phyloP scores from a whole-genome alignment of 2,888 invertebrate genomes.

The Aphidius colemani region DNA sequence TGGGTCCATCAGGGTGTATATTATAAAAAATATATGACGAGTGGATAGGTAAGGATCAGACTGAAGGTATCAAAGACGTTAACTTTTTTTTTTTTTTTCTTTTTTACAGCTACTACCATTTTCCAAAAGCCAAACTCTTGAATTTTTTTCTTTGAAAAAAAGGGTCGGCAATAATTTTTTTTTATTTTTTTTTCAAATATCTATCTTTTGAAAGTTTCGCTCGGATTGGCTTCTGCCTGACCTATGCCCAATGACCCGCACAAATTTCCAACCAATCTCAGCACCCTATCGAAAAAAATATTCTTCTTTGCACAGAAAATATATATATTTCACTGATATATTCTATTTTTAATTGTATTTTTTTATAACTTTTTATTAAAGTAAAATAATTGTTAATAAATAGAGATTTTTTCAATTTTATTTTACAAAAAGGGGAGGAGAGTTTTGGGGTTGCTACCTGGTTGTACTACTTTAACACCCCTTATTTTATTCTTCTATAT shows the following conservation, averaged over 20 bases:
- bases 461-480: conserved; percentile 31
- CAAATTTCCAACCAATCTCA: conserved; percentile 41
- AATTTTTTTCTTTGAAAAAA: conserved; percentile 30
- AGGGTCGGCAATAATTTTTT: conserved; percentile 54
- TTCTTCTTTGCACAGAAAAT: too few relatives aligned
- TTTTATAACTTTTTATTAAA: too few relatives aligned
- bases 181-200: conserved; percentile 35
- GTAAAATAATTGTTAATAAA: too few relatives aligned
- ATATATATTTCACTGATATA: too few relatives aligned
- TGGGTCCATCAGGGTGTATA: neutral
- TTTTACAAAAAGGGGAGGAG: too few relatives aligned
- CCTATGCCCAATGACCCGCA: conserved; percentile 58
- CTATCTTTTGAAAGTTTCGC: conserved; percentile 50
- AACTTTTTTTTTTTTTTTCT: too few relatives aligned
- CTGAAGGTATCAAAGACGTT: neutral
- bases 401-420: too few relatives aligned
- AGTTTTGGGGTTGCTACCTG: too few relatives aligned
- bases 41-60: too few relatives aligned
- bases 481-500: conserved; percentile 30
- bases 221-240: conserved; percentile 57
- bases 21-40: too few relatives aligned
- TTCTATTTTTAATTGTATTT: too few relatives aligned
- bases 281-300: neutral
- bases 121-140: conserved; percentile 34
- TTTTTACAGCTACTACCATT: conserved; percentile 11